A percentile compares a stretch with the other conserved stretches of the same genome.
These are phyloP conservation scores for Lingula anatina DNA, from an alignment of 2,888 invertebrate genomes.

Conservation along the genomic window DNA sequence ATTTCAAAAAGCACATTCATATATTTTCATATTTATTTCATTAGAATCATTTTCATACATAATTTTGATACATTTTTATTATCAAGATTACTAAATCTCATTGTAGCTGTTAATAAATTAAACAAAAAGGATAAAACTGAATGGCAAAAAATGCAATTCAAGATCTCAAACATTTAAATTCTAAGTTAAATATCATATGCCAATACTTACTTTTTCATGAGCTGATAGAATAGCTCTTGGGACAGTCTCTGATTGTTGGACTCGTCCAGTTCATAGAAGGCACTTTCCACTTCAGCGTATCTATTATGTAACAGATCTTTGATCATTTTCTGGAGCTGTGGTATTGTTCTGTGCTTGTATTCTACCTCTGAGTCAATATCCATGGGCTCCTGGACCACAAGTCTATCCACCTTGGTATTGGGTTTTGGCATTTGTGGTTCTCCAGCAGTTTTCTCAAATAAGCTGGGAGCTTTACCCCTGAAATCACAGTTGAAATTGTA, in stretches of 20 bases:
- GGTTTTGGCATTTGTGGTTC: constrained; percentile 9
- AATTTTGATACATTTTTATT: too few relatives aligned
- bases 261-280: constrained; percentile 44
- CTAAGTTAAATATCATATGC: constrained; percentile 8
- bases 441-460: constrained; percentile 19
- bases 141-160: too few relatives aligned
- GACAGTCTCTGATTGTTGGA: constrained; percentile 42
- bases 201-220: constrained; percentile 33
- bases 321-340: too few relatives aligned
- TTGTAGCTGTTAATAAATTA: too few relatives aligned
- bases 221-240: constrained; percentile 47
- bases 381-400: too few relatives aligned
- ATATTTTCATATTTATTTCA: too few relatives aligned
- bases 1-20: too few relatives aligned
- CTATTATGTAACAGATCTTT: constrained; percentile 33
- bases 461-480: constrained; percentile 43
- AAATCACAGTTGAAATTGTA: too few relatives aligned
- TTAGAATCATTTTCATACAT: too few relatives aligned
- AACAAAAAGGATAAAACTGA: too few relatives aligned
- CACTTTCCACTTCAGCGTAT: constrained; percentile 39
- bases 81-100: too few relatives aligned
- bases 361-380: constrained; percentile 22
- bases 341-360: constrained; percentile 13
- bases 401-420: neutral
- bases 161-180: too few relatives aligned